Conservation (phyloP, 2,888 invertebrate genomes). For the Drosophila fungiperda region DNA sequence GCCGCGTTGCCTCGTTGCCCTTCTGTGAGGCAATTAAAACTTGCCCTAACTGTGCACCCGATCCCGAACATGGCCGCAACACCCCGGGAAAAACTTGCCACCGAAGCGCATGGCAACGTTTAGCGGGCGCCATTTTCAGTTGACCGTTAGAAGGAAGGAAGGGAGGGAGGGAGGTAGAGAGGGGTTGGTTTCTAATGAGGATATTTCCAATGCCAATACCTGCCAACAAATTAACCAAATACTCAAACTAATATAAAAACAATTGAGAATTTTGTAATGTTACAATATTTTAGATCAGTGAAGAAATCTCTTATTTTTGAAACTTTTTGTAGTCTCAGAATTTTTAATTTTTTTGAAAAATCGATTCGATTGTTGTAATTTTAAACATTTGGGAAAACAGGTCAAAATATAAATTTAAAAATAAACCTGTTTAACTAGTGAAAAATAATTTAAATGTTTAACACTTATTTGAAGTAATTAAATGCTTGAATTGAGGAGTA, state of each 20-base stretch:
- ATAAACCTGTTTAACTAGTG: too few species aligned
- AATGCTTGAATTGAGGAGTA: background rate
- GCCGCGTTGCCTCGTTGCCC: slow-evolving; percentile 38
- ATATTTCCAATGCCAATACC: slow-evolving; percentile 31
- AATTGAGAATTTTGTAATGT: background rate
- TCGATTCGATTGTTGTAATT: background rate
- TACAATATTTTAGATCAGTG: background rate
- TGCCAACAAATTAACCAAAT: slow-evolving; percentile 24
- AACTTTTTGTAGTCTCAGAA: background rate
- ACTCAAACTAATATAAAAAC: background rate
- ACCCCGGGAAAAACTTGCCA: slow-evolving; percentile 36
- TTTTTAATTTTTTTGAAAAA: background rate
- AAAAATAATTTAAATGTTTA: background rate
- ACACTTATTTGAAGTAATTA: background rate
- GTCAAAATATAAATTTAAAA: background rate
- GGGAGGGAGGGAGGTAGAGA: background rate
- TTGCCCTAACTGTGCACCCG: slow-evolving; percentile 25
- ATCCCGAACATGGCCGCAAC: slow-evolving; percentile 55
- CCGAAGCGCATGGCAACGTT: slow-evolving; percentile 78
- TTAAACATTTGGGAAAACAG: background rate
- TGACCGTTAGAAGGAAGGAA: background rate
- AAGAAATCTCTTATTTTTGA: background rate
- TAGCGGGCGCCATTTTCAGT: slow-evolving; percentile 73
- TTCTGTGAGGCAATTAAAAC: slow-evolving; percentile 64
- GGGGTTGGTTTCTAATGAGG: slow-evolving; percentile 20